Conservation (phyloP, 2,113 vertebrate species). For the Blennius ocellaris region DNA sequence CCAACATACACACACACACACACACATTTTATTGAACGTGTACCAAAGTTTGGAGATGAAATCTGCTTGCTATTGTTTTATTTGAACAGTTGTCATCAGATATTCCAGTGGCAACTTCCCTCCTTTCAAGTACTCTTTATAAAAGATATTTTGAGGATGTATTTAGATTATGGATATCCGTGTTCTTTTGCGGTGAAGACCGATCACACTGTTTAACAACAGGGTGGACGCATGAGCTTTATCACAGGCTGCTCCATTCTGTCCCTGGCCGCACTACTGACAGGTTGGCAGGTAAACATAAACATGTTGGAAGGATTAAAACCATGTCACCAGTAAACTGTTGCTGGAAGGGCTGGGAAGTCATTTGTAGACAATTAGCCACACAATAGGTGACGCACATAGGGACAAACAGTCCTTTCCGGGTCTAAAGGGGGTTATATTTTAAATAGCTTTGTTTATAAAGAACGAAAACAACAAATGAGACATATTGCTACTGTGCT, state of each 20-base stretch:
- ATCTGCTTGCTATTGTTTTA: slow-evolving; percentile 27
- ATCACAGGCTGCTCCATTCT: slow-evolving; percentile 41
- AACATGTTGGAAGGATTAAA: slow-evolving; percentile 59
- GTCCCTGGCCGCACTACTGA: slow-evolving; percentile 23
- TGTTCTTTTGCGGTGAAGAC: slow-evolving; percentile 28
- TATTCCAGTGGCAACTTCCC: not conserved
- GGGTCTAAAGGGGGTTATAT: slow-evolving; percentile 40
- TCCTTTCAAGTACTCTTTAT: no score
- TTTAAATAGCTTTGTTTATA: slow-evolving; percentile 72
- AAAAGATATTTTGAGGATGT: no score
- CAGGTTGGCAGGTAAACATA: slow-evolving; percentile 72
- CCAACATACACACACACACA: no score
- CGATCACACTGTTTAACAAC: slow-evolving; percentile 29
- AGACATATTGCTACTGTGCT: slow-evolving; percentile 21
- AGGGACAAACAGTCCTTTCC: slow-evolving; percentile 72
- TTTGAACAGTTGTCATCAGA: no score
- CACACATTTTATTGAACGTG: slow-evolving; percentile 12
- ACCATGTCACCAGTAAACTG: slow-evolving; percentile 22
- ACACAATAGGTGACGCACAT: slow-evolving; percentile 81
- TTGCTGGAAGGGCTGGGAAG: slow-evolving; percentile 28
- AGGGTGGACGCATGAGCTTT: slow-evolving; percentile 11
- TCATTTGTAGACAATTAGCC: slow-evolving; percentile 61
- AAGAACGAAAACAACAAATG: slow-evolving; percentile 38
- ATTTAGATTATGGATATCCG: slow-evolving; percentile 37
- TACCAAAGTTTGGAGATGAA: slow-evolving; percentile 33